Percentiles rank a stretch among this genome's conserved stretches.
phyloP scores from a whole-genome alignment of 2,888 invertebrate species.

The Nymphalis c-album region DNA sequence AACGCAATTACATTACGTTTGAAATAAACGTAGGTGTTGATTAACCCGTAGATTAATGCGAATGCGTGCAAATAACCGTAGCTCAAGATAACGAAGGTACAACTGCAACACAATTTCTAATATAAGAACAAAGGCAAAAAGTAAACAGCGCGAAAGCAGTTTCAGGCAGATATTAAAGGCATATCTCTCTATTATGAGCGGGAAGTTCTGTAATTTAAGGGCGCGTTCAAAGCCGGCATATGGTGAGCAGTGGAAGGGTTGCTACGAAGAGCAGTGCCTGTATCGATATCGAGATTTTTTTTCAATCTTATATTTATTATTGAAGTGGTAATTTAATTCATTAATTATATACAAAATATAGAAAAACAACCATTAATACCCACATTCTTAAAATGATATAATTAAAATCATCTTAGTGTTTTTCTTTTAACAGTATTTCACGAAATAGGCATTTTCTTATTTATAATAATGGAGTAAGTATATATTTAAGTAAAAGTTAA shows the following conservation, averaged over 20 bases:
- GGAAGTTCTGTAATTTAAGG: conserved; percentile 81
- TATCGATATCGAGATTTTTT: conserved; percentile 42
- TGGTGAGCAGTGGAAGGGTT: conserved; percentile 69
- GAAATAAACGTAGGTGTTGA: conserved; percentile 20
- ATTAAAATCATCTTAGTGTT: no score
- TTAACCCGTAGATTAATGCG: conserved; percentile 30
- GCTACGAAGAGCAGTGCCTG: conserved; percentile 32
- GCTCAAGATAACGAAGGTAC: conserved; percentile 35
- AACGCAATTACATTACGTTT: background rate
- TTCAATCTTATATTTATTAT: background rate
- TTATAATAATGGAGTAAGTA: no score
- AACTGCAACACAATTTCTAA: conserved; percentile 59
- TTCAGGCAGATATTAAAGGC: conserved; percentile 81
- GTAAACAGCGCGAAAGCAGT: conserved; percentile 72
- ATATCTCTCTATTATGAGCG: conserved; percentile 82
- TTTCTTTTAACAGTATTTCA: no score
- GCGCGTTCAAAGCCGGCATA: conserved; percentile 71
- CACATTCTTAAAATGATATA: no score
- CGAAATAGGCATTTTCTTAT: no score
- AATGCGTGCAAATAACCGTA: conserved; percentile 32
- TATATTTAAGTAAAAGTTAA: no score
- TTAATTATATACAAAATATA: no score
- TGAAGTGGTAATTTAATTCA: background rate
- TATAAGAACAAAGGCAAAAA: conserved; percentile 76
- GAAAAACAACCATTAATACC: no score